A percentile compares a stretch with the other conserved stretches of the same genome.
phyloP scores from a whole-genome alignment of 2,113 vertebrate genomes.

The Phalacrocorax brasilianus region DNA sequence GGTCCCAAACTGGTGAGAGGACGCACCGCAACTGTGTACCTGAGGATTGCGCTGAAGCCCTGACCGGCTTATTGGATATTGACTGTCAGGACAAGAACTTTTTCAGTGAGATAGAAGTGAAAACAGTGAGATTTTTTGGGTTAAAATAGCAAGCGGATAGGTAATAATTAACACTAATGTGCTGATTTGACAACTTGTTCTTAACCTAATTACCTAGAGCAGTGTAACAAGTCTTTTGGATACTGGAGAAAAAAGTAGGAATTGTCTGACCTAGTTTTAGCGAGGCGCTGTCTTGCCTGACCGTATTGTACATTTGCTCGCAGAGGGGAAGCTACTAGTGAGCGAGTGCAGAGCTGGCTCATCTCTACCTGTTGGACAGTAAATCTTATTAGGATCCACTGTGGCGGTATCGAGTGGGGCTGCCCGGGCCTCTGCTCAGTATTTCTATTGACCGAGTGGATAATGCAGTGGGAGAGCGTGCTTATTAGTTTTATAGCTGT shows the following conservation, averaged over 20 bases:
- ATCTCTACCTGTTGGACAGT: neutral
- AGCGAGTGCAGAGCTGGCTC: neutral
- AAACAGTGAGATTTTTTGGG: neutral
- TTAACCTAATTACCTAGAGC: neutral
- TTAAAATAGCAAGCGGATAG: neutral
- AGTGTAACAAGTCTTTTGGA: neutral
- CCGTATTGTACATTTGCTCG: fast-evolving
- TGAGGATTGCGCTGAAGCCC: neutral
- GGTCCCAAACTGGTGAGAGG: no score
- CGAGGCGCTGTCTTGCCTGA: neutral
- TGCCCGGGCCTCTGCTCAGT: neutral
- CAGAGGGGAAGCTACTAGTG: neutral
- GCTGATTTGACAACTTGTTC: neutral
- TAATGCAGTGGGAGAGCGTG: neutral
- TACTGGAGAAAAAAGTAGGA: neutral
- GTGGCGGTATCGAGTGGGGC: neutral
- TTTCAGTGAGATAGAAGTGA: neutral
- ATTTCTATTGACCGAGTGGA: neutral
- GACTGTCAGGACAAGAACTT: neutral
- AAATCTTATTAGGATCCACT: neutral
- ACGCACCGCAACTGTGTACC: fast-evolving
- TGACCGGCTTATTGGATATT: neutral
- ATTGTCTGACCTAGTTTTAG: neutral
- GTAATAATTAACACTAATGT: neutral
- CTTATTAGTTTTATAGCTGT: neutral